Evolutionary conservation across 2,888 invertebrate genomes (phyloP), one percentile per base, ranked within the genome.

Genomic region (Amaurobius ferox): DNA sequence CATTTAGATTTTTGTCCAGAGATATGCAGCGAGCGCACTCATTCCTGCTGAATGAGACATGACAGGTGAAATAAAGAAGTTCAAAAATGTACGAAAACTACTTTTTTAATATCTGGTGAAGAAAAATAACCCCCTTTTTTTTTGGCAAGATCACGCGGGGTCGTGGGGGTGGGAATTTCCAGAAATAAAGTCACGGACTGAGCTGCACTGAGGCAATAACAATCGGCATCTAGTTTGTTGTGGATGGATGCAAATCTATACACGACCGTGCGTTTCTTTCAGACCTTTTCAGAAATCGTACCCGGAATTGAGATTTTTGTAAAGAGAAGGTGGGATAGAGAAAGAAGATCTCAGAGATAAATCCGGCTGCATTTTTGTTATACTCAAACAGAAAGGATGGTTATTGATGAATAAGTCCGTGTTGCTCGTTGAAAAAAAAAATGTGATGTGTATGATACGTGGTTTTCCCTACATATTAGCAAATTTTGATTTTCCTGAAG

Each of bases 51-150:
- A 64, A 30, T 64, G 30, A 64, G 64, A 64, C 64, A 64, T 64
- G 30, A 64, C 29, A 64, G 64, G 30, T 29, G 1, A 9, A n/a
- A 64, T 16, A 16, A 64, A 64, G 11, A 64, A 16, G 13, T 26
- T 29, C n/a, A 64, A 29, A 64, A 29, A 35, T 5, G 9, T 30
- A n/a, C 16, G 23, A 55, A 55, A 55, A 55, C 13, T 16, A 6
- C 9, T 61, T 64, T 64, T 29, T 64, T 29, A 23, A 64, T 64
- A 30, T 1, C 64, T 64, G n/a, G n/a, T n/a, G n/a, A n/a, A n/a
- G n/a, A n/a, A n/a, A n/a, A 64, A 64, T 29, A 64, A 64, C 64
- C 64, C 64, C n/a, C n/a, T 44, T 44, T 11, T 61, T 64, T 64
- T 64, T 64, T 28, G 64, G 30, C 3, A n/a, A 64, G 64, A 64